Evolutionary conservation across 2,113 vertebrate species (phyloP).

Genomic region (Micronycteris hirsuta): DNA sequence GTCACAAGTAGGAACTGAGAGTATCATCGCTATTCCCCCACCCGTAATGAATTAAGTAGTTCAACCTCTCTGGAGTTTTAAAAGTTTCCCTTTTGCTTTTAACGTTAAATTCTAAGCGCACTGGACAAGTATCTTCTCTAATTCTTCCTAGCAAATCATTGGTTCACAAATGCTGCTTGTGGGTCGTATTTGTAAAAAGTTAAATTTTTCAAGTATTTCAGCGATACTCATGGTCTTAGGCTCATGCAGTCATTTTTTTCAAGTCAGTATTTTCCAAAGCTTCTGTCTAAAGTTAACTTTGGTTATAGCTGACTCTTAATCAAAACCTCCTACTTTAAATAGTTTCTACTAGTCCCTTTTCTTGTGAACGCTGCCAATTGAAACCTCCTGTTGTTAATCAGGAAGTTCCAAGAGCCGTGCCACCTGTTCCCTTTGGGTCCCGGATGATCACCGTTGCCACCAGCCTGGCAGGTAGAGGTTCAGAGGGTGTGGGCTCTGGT

Average conservation of each 20-base stretch:
- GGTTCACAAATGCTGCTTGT: not conserved
- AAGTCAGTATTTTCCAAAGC: not conserved
- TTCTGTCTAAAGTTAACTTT: not conserved
- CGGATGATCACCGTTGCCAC: not conserved
- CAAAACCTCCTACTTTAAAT: not conserved
- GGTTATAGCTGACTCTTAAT: not conserved
- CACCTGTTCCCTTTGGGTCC: not conserved
- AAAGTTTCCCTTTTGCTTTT: conserved; percentile 3
- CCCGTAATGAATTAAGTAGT: not conserved
- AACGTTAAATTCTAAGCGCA: not conserved
- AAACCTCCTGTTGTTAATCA: not conserved
- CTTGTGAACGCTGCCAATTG: not conserved
- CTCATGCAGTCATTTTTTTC: not conserved
- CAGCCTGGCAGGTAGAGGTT: not conserved
- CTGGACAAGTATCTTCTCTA: not conserved
- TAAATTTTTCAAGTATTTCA: not conserved
- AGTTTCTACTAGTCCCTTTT: not conserved
- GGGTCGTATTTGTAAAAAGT: not conserved
- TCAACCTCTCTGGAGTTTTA: not conserved
- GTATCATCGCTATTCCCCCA: not conserved
- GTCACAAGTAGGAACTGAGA: not conserved
- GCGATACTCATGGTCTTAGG: not conserved
- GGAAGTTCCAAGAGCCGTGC: not conserved
- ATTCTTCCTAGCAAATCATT: not conserved
- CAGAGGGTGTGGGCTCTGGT: not conserved